Evolutionary conservation across 2,113 vertebrate genomes (phyloP), one percentile per base, ranked within the genome.

Genomic region (Montifringilla adamsi): DNA sequence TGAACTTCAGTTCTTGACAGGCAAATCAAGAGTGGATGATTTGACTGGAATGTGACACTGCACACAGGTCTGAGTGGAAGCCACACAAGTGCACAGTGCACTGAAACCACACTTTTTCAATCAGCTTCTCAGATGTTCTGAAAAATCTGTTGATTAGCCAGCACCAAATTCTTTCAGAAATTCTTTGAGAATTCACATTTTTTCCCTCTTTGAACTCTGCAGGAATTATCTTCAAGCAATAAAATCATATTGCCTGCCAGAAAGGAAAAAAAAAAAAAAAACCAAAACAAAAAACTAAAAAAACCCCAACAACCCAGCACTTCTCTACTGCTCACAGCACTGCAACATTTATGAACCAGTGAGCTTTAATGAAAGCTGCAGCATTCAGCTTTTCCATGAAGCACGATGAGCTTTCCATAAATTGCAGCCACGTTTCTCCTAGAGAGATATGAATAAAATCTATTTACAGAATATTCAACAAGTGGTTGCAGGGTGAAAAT

Each of bases 311-410:
- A 50, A 41, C 47, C 17, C 21, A 27, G 6, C 16, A 58, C 33
- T 89, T 87, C 70, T 59, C 31, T 31, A 43, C 46, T 64, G 52
- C 81, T 92, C 53, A 16, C 2, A 67, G 83, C 66, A 46, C 37
- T 89, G 90, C 87, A 94, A 93, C 68, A 84, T 89, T 94, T 90
- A 95, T 92, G 93, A 94, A 87, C 20, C 70, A 81, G 19, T 3
- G 41, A 3, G 31, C 37, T 83, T 82, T 4, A 52, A 63, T 73
- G 68, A 83, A 90, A 93, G 92, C 76, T 69, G 77, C 63, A 28
- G 93, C 88, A 85, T 95, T 95, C 92, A 92, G 94, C 94, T 95
- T 73, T 90, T 87, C 74, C 92, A 52, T 35, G 63, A 90, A 95
- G 55, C 62, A 47, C 4, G 52, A 91, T 49, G 70, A 95, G 83